Evolutionary conservation across 2,797 vertebrate genomes (phyloP).

Genomic region (Merluccius polli): DNA sequence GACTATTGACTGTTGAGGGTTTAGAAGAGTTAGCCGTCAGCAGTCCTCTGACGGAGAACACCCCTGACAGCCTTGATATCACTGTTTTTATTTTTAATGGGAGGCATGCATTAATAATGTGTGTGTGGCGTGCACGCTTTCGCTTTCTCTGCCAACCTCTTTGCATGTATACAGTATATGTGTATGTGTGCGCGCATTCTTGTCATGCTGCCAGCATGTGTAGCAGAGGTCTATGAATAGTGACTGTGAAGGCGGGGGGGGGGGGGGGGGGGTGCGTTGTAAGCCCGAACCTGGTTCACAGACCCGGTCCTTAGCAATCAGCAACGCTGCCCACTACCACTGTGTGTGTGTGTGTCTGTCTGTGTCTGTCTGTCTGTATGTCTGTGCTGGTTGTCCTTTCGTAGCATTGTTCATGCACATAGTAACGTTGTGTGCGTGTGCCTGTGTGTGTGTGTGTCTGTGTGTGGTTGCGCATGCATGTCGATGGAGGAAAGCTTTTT

Average conservation of each 20-base stretch:
- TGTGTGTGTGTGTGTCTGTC: background rate
- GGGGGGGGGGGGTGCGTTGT: background rate
- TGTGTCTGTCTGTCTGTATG: background rate
- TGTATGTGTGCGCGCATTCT: background rate
- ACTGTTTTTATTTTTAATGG: no score
- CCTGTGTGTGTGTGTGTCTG: constrained; percentile 5
- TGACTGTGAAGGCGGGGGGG: background rate
- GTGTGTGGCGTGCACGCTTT: background rate
- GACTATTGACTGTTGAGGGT: background rate
- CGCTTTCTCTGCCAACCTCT: background rate
- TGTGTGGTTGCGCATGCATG: constrained; percentile 3
- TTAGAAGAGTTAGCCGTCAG: background rate
- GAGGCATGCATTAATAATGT: no score
- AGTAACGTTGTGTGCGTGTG: background rate
- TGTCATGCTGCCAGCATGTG: background rate
- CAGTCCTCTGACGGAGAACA: no score
- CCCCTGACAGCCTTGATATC: no score
- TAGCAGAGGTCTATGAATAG: background rate
- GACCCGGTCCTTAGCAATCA: background rate
- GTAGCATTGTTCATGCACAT: background rate
- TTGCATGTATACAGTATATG: background rate
- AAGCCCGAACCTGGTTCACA: background rate
- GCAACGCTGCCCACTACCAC: no score
- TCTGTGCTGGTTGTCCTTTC: background rate
- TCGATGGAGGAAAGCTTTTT: background rate